Conservation (phyloP, 1,140 invertebrate genomes). For the Drosophila pandora region DNA sequence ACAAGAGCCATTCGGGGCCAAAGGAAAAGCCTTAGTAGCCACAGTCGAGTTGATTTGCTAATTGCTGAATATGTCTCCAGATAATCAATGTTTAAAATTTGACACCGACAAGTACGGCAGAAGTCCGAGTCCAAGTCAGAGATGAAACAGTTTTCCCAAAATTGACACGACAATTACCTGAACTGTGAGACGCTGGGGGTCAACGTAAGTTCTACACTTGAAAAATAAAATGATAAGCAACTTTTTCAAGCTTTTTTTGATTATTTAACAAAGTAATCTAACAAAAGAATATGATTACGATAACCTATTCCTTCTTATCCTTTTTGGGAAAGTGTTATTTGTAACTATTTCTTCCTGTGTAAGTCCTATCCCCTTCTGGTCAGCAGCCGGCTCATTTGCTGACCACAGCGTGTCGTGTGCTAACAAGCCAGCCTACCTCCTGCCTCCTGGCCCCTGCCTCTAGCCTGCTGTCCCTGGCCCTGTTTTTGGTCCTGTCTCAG, state of each 20-base stretch:
- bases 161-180: constrained; percentile 77
- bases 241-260: no score
- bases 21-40: constrained; percentile 40
- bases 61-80: constrained; percentile 84
- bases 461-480: constrained; percentile 11
- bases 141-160: constrained; percentile 43
- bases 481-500: constrained; percentile 19
- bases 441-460: constrained; percentile 11
- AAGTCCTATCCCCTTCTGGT: constrained; percentile 6
- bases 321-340: not conserved
- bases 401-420: constrained; percentile 79
- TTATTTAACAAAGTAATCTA: no score
- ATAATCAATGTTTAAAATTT: constrained; percentile 83
- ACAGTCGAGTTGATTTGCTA: constrained; percentile 83
- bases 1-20: not conserved
- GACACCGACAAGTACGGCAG: constrained; percentile 52
- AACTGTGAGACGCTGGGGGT: constrained; percentile 1
- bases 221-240: not conserved
- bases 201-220: constrained; percentile 3
- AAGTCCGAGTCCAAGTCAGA: constrained; percentile 44
- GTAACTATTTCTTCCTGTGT: not conserved
- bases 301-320: no score
- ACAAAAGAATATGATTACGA: no score
- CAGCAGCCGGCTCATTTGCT: constrained; percentile 71
- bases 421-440: constrained; percentile 66